Evolutionary conservation across 2,113 vertebrate species (phyloP).

Genomic region (Psephotus haematonotus): DNA sequence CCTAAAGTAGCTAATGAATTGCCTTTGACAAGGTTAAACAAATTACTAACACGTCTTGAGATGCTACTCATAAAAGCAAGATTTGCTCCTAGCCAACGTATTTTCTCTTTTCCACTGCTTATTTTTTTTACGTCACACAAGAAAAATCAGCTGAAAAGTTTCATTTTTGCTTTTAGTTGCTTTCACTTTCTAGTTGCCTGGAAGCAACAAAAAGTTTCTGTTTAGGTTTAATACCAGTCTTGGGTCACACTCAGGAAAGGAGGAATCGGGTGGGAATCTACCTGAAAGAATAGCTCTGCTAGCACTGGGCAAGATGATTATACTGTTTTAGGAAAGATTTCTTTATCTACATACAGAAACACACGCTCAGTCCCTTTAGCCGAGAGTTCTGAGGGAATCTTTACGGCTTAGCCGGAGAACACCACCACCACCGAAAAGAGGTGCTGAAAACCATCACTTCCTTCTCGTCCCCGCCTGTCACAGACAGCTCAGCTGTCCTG

Average conservation of each 20-base stretch:
- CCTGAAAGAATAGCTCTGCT: neutral
- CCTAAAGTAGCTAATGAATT: neutral
- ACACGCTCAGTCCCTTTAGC: neutral
- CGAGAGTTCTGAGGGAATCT: neutral
- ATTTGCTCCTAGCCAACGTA: neutral
- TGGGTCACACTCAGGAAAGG: neutral
- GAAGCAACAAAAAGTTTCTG: slow-evolving; percentile 24
- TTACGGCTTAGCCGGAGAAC: neutral
- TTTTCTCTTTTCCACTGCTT: neutral
- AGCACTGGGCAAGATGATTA: neutral
- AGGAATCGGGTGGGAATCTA: neutral
- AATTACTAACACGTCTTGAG: neutral
- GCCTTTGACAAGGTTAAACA: neutral
- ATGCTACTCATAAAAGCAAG: neutral
- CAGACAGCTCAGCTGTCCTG: slow-evolving; percentile 8
- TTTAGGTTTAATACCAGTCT: neutral
- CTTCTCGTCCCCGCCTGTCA: slow-evolving; percentile 15
- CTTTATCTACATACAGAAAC: neutral
- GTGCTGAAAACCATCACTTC: neutral
- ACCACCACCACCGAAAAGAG: neutral
- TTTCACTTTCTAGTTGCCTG: slow-evolving; percentile 43
- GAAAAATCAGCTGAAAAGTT: neutral
- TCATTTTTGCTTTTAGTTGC: slow-evolving; percentile 26
- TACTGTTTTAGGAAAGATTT: neutral
- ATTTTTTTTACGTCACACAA: neutral